Conservation (phyloP, 2,797 vertebrate genomes). For the Dermochelys coriacea region DNA sequence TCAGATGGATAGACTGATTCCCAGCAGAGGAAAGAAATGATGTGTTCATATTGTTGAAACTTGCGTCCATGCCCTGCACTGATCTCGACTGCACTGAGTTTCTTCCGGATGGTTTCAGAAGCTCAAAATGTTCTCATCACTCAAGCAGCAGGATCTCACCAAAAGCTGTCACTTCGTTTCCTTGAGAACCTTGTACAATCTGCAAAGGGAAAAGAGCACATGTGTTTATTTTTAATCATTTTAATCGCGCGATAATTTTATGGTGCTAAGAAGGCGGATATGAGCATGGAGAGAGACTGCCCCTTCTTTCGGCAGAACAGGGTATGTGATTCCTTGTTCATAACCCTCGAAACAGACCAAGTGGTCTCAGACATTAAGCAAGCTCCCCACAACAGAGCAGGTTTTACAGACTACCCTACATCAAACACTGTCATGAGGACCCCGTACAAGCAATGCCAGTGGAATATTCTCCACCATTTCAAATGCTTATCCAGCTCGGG, state of each 20-base stretch:
- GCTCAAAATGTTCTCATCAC: conserved; percentile 17
- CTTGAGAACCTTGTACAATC: conserved; percentile 49
- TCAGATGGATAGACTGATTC: conserved; percentile 75
- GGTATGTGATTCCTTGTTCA: not conserved
- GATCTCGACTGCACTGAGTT: not conserved
- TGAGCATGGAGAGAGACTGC: not conserved
- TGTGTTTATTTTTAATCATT: not conserved
- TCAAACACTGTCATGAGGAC: not conserved
- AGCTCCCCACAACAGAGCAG: too few species aligned
- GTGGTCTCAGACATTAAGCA: not conserved
- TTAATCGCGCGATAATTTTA: not conserved
- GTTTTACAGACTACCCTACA: not conserved
- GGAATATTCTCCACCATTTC: not conserved
- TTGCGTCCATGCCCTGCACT: not conserved
- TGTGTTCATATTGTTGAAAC: conserved; percentile 74
- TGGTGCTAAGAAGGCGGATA: not conserved
- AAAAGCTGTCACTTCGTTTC: conserved; percentile 37
- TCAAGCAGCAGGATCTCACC: not conserved
- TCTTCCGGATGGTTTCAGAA: conserved; percentile 30
- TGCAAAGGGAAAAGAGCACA: conserved; percentile 61
- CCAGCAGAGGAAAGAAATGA: conserved; percentile 60
- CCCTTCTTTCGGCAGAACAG: not conserved
- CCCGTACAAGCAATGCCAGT: not conserved
- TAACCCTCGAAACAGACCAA: not conserved
- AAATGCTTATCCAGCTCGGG: not conserved